Conservation (phyloP, 2,113 vertebrate species). For the Mormyrus lacerda region DNA sequence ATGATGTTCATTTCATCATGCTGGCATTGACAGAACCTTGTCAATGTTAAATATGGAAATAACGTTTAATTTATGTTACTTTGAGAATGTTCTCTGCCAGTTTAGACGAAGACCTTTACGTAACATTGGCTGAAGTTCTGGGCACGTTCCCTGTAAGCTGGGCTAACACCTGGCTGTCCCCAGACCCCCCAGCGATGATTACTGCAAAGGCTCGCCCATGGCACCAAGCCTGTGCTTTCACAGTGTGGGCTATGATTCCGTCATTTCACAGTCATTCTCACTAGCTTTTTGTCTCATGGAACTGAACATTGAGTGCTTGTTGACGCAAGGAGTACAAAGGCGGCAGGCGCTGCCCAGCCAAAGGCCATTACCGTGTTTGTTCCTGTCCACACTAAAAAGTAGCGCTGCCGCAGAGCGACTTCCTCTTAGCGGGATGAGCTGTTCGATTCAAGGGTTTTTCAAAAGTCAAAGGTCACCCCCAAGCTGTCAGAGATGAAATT, state of each 20-base stretch:
- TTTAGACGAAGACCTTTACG: not conserved
- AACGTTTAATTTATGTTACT: not conserved
- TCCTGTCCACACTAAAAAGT: not conserved
- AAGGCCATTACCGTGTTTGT: not conserved
- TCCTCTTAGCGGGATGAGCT: not conserved
- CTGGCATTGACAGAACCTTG: not conserved
- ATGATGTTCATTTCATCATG: not conserved
- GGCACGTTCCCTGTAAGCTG: not conserved
- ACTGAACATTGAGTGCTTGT: not conserved
- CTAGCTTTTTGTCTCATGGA: not conserved
- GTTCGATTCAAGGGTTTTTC: not conserved
- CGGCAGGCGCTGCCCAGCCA: not conserved
- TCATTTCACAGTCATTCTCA: not conserved
- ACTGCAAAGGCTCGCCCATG: not conserved
- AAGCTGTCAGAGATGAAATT: not conserved
- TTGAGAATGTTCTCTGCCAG: not conserved
- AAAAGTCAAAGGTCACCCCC: not conserved
- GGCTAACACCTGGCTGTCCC: not conserved
- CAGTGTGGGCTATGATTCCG: not conserved
- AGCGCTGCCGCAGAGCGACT: not conserved
- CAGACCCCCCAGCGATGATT: not conserved
- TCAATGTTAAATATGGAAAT: not conserved
- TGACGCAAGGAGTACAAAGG: not conserved
- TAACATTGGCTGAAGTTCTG: not conserved
- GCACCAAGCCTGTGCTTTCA: not conserved